A percentile compares a stretch with the other conserved stretches of the same genome.
phyloP scores from a whole-genome alignment of 2,113 vertebrate species.

The Uria aalge region DNA sequence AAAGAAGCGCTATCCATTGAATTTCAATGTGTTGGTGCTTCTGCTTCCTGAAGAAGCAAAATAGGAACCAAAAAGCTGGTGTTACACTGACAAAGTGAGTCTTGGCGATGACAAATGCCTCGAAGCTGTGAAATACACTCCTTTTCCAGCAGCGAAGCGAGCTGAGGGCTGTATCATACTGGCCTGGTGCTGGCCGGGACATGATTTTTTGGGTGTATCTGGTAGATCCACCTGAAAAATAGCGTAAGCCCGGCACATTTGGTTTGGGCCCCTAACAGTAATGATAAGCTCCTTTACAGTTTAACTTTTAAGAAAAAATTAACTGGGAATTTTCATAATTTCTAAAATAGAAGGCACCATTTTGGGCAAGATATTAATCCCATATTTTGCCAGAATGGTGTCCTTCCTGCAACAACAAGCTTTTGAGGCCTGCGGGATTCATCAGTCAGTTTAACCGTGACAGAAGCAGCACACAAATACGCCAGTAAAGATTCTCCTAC shows the following conservation, averaged over 20 bases:
- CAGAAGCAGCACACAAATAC: neutral
- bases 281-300: neutral
- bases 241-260: neutral
- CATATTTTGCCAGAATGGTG: neutral
- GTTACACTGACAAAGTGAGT: neutral
- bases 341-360: neutral
- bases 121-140: neutral
- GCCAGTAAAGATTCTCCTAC: neutral
- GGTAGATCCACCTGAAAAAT: neutral
- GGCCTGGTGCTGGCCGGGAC: neutral
- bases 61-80: neutral
- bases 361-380: neutral
- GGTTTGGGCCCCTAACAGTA: neutral
- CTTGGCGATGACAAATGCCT: neutral
- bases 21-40: neutral
- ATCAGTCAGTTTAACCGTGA: neutral
- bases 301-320: neutral
- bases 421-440: neutral
- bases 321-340: neutral
- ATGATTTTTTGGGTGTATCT: neutral
- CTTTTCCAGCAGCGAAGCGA: neutral
- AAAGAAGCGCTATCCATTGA: neutral
- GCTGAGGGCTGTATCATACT: neutral
- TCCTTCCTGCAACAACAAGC: neutral
- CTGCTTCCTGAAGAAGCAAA: neutral